Conservation (phyloP, 1,140 invertebrate species). For the Tachypleus tridentatus region DNA sequence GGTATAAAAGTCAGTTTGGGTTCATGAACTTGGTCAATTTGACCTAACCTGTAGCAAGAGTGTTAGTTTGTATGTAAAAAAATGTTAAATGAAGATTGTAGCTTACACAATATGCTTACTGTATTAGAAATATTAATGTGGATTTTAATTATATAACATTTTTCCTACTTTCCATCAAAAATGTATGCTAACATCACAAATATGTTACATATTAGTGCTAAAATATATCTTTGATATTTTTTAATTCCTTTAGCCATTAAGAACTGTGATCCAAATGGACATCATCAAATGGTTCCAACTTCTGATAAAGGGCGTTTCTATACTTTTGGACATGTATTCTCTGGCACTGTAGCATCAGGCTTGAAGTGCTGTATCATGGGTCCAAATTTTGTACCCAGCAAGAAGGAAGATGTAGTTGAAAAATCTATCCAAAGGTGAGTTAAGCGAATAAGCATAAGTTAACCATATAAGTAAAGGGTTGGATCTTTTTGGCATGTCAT, state of each 20-base stretch:
- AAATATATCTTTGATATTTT: too few relatives aligned
- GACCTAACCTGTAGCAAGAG: too few relatives aligned
- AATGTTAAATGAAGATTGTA: too few relatives aligned
- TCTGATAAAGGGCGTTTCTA: constrained; percentile 99
- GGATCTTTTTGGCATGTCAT: too few relatives aligned
- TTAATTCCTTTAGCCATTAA: constrained; percentile 47
- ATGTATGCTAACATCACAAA: too few relatives aligned
- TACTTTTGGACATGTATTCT: constrained; percentile 98
- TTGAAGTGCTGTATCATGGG: constrained; percentile 96
- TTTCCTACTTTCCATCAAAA: too few relatives aligned
- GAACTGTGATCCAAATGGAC: constrained; percentile 88
- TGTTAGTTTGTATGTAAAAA: too few relatives aligned
- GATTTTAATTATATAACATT: not conserved
- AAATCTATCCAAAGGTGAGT: constrained; percentile 94
- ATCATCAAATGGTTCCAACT: constrained; percentile 99
- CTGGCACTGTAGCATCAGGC: constrained; percentile 85
- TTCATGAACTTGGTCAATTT: too few relatives aligned
- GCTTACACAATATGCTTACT: too few relatives aligned
- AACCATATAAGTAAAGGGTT: constrained; percentile 72
- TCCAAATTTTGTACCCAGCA: constrained; percentile 91
- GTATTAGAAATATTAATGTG: too few relatives aligned
- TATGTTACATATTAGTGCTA: too few relatives aligned
- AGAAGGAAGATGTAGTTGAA: constrained; percentile 98
- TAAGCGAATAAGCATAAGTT: constrained; percentile 22
- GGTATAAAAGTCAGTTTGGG: too few relatives aligned